phyloP scores from a whole-genome alignment of 1,140 invertebrate genomes.

The Orchestia grillus region DNA sequence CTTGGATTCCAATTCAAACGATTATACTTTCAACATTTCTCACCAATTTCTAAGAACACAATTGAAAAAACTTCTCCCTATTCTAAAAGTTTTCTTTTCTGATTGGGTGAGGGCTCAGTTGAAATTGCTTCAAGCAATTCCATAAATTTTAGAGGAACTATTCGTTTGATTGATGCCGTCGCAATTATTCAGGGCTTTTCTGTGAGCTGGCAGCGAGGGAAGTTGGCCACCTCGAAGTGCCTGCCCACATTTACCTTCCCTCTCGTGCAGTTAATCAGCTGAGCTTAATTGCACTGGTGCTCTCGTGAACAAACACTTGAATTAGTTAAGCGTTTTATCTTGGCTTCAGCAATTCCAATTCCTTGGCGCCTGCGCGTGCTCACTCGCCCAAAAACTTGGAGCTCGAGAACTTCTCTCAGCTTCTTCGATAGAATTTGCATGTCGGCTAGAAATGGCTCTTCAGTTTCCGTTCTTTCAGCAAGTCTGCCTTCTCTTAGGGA shows the following conservation, averaged over 20 bases:
- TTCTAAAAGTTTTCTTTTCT: not conserved
- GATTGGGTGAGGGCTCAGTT: not conserved
- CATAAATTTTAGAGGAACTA: not conserved
- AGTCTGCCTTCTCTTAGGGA: not conserved
- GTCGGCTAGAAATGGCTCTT: not conserved
- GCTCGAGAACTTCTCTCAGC: constrained; percentile 1
- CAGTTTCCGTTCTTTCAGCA: not conserved
- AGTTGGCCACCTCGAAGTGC: not conserved
- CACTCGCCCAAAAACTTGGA: not conserved
- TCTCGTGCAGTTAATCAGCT: constrained; percentile 50
- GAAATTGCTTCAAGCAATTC: not conserved
- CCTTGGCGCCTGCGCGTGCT: constrained; percentile 23
- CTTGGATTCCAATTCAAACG: not conserved
- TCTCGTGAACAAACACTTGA: constrained; percentile 51
- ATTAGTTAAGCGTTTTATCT: constrained; percentile 51
- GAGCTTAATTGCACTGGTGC: constrained; percentile 48
- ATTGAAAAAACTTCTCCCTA: not conserved
- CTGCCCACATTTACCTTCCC: constrained; percentile 31
- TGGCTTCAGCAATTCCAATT: constrained; percentile 28
- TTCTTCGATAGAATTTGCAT: constrained; percentile 40
- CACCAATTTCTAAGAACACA: not conserved
- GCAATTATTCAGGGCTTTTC: not conserved
- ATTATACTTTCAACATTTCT: not conserved
- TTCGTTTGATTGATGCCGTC: not conserved
- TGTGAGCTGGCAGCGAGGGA: not conserved